These are phyloP conservation scores for Aethina tumida DNA, from an alignment of 1,140 invertebrate genomes.

Conservation along the genomic window DNA sequence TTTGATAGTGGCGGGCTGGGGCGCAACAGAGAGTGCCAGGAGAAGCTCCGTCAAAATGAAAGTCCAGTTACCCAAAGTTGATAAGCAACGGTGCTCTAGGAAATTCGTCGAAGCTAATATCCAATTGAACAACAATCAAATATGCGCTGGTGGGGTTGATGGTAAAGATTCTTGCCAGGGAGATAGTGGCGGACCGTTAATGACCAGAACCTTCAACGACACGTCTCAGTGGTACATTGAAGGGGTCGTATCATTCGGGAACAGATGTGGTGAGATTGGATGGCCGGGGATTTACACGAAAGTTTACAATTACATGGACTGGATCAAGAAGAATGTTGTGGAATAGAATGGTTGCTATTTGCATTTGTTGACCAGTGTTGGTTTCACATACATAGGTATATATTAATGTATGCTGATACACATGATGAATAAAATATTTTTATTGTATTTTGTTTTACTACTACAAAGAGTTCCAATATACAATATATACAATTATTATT, in stretches of 20 bases:
- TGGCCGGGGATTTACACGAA: conserved; percentile 50
- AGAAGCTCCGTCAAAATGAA: conserved; percentile 35
- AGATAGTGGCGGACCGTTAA: conserved; percentile 49
- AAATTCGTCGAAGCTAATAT: conserved; percentile 38
- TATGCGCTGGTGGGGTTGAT: conserved; percentile 51
- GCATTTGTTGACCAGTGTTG: too few relatives aligned
- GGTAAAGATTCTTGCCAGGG: conserved; percentile 56
- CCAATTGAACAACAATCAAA: conserved; percentile 36
- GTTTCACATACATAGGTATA: too few relatives aligned
- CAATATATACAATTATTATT: too few relatives aligned
- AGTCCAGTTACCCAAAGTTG: conserved; percentile 37
- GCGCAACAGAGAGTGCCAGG: conserved; percentile 40
- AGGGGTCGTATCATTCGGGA: conserved; percentile 51
- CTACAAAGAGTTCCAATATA: too few relatives aligned
- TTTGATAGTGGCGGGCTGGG: conserved; percentile 56
- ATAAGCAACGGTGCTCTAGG: conserved; percentile 31
- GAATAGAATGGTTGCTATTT: too few relatives aligned
- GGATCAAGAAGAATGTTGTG: conserved; percentile 43
- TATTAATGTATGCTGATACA: too few relatives aligned
- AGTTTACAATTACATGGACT: conserved; percentile 41
- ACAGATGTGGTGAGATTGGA: conserved; percentile 42
- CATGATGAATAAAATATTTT: too few relatives aligned
- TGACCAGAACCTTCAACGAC: conserved; percentile 32
- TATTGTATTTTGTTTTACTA: too few relatives aligned
- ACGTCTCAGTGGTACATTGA: conserved; percentile 36